These are phyloP conservation scores for Meteorus colon DNA, from an alignment of 2,888 invertebrate species.

Conservation along the genomic window DNA sequence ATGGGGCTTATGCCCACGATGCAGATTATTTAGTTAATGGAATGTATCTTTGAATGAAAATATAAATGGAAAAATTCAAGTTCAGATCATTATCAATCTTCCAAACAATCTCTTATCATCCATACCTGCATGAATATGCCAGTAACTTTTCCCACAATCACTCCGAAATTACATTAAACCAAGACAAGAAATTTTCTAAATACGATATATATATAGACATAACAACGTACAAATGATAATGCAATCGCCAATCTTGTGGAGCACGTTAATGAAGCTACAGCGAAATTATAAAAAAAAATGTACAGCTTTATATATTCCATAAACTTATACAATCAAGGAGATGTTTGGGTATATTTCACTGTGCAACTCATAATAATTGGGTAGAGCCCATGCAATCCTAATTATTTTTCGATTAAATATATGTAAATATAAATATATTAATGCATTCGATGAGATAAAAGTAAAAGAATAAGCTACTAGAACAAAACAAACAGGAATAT, in stretches of 20 bases:
- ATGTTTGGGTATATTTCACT: conserved; percentile 43
- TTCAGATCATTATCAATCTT: background rate
- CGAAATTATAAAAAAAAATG: conserved; percentile 46
- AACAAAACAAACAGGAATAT: conserved; percentile 32
- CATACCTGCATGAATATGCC: no score
- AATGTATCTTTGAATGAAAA: conserved; percentile 88
- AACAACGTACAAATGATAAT: background rate
- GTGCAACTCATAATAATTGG: conserved; percentile 34
- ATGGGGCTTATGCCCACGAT: conserved; percentile 90
- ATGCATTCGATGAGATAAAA: conserved; percentile 30
- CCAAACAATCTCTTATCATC: background rate
- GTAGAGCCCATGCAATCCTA: conserved; percentile 40
- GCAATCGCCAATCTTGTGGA: background rate
- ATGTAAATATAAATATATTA: conserved; percentile 12
- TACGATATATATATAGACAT: background rate
- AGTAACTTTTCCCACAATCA: no score
- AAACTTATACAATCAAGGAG: conserved; percentile 48
- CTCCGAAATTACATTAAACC: no score
- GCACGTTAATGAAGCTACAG: conserved; percentile 29
- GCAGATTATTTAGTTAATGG: conserved; percentile 98
- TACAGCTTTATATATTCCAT: conserved; percentile 50
- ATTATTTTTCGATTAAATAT: conserved; percentile 17
- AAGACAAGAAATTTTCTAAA: background rate
- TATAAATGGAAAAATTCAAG: conserved; percentile 37
- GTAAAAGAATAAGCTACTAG: conserved; percentile 20